Conservation (phyloP, 1,140 invertebrate genomes). For the Tetragnatha versicolor region DNA sequence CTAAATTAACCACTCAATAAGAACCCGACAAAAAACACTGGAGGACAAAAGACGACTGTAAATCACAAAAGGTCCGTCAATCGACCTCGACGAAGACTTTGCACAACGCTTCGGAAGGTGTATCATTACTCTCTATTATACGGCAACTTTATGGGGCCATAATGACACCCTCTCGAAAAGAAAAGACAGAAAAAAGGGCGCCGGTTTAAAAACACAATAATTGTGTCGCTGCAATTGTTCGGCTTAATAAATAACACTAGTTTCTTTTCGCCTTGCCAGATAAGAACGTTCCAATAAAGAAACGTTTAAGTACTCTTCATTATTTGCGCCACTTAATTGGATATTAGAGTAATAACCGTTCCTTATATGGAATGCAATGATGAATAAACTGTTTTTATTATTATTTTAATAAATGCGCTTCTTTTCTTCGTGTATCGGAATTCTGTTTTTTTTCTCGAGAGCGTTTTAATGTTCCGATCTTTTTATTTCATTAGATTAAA, state of each 20-base stretch:
- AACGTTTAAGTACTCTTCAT: neutral
- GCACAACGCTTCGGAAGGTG: neutral
- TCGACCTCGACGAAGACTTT: neutral
- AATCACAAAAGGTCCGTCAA: neutral
- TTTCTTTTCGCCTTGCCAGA: neutral
- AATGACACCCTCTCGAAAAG: neutral
- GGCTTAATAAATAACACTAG: constrained; percentile 13
- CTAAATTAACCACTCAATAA: neutral
- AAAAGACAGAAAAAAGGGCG: neutral
- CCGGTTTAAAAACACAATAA: constrained; percentile 14
- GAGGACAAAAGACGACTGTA: neutral
- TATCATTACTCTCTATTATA: constrained; percentile 12
- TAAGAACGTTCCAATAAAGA: constrained; percentile 13
- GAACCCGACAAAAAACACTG: neutral
- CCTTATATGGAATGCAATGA: constrained; percentile 11
- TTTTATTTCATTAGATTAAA: too few species aligned
- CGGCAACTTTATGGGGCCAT: neutral
- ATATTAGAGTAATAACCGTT: constrained; percentile 11
- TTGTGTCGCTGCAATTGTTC: constrained; percentile 2
- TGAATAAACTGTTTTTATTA: constrained; percentile 8
- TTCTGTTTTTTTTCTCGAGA: too few species aligned
- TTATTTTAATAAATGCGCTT: too few species aligned
- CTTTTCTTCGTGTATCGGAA: too few species aligned
- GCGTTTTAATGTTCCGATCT: too few species aligned
- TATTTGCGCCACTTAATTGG: constrained; percentile 10